Evolutionary conservation across 2,797 vertebrate genomes (phyloP).

Genomic region (Siniperca scherzeri): DNA sequence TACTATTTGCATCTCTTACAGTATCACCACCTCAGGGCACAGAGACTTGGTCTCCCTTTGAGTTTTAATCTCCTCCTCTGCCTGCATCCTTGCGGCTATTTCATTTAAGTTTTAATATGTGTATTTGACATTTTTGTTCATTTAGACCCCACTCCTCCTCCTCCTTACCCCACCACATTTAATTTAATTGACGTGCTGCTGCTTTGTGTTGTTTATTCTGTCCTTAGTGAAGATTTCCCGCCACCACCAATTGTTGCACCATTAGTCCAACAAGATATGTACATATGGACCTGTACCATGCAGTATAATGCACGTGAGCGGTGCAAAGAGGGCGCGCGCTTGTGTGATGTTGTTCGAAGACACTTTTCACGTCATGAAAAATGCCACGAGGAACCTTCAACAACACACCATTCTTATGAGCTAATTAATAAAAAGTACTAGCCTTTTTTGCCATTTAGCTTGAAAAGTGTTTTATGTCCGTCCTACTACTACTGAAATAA

Average conservation of each 20-base stretch:
- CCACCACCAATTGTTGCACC: constrained; percentile 37
- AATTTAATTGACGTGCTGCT: constrained; percentile 84
- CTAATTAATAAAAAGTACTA: background rate
- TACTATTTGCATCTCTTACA: constrained; percentile 79
- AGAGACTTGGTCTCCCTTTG: constrained; percentile 79
- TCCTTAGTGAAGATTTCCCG: constrained; percentile 71
- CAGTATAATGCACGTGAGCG: constrained; percentile 11
- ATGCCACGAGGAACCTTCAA: constrained; percentile 22
- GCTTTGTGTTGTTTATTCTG: constrained; percentile 78
- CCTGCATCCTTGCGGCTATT: constrained; percentile 83
- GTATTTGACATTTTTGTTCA: constrained; percentile 87
- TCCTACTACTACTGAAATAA: background rate
- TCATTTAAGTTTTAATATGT: constrained; percentile 89
- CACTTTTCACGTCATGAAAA: constrained; percentile 6
- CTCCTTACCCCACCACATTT: constrained; percentile 41
- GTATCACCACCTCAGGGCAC: constrained; percentile 76
- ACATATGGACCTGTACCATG: background rate
- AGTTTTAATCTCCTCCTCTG: constrained; percentile 86
- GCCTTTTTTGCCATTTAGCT: background rate
- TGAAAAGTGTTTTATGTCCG: background rate
- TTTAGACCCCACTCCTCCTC: constrained; percentile 65
- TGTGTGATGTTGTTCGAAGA: background rate
- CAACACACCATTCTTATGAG: background rate
- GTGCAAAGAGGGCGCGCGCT: background rate
- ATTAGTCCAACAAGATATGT: constrained; percentile 25